These are phyloP conservation scores for Eristalis tenax DNA, from an alignment of 2,888 invertebrate species.

Conservation along the genomic window DNA sequence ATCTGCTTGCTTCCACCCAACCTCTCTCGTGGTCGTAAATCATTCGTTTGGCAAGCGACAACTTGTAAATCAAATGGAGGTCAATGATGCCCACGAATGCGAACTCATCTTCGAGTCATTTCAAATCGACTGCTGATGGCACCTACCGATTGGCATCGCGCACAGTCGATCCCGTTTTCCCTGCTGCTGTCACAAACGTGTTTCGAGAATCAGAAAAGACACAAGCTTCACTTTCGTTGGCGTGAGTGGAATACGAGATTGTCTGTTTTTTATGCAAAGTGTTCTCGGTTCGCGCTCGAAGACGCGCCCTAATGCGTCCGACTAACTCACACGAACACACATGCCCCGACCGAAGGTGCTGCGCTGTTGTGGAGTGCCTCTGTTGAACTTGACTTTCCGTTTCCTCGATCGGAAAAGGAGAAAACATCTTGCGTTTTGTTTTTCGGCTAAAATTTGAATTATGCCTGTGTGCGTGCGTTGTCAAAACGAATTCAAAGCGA, in stretches of 20 bases:
- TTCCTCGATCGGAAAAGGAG: constrained; percentile 46
- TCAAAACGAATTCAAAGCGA: constrained; percentile 56
- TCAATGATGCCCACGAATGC: constrained; percentile 26
- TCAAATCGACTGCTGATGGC: constrained; percentile 15
- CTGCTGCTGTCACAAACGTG: constrained; percentile 39
- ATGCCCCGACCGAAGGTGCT: constrained; percentile 4
- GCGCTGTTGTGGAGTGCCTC: constrained; percentile 10
- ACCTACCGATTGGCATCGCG: constrained; percentile 26
- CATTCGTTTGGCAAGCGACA: neutral
- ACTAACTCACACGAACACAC: neutral
- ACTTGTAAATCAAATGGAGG: constrained; percentile 31
- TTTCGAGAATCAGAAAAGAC: constrained; percentile 52
- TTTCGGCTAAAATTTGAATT: constrained; percentile 53
- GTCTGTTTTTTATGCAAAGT: constrained; percentile 42
- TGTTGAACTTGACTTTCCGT: constrained; percentile 55
- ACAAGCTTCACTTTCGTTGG: constrained; percentile 66
- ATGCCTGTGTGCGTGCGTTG: constrained; percentile 26
- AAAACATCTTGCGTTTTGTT: constrained; percentile 47
- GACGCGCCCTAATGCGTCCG: constrained; percentile 57
- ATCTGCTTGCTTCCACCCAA: neutral
- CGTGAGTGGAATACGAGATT: constrained; percentile 59
- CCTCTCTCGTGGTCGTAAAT: neutral
- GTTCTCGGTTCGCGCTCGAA: constrained; percentile 17
- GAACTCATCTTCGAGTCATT: constrained; percentile 25
- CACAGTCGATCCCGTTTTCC: constrained; percentile 46